Conservation (phyloP, 2,888 invertebrate species). For the Serripes groenlandicus region DNA sequence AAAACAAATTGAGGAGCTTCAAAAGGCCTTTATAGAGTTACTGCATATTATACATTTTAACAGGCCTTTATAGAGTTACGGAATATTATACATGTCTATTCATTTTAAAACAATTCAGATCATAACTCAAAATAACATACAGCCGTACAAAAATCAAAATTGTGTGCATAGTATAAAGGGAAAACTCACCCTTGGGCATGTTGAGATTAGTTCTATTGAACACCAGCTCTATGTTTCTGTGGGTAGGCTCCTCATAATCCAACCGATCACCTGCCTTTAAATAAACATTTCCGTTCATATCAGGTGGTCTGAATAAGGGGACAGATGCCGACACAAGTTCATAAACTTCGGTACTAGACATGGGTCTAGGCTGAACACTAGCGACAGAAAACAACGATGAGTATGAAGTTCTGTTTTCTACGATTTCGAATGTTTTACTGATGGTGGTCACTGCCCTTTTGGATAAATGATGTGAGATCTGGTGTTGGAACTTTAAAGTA, state of each 20-base stretch:
- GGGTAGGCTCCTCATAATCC: constrained; percentile 92
- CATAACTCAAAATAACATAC: too few relatives aligned
- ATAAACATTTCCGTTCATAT: constrained; percentile 71
- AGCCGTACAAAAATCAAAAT: too few relatives aligned
- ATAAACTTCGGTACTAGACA: constrained; percentile 62
- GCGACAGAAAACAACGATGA: constrained; percentile 65
- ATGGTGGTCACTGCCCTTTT: constrained; percentile 66
- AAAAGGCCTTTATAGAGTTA: too few relatives aligned
- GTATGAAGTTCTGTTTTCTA: constrained; percentile 68
- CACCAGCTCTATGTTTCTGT: constrained; percentile 72
- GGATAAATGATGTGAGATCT: constrained; percentile 57
- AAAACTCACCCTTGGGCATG: constrained; percentile 69
- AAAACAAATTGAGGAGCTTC: too few relatives aligned
- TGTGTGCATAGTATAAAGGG: too few relatives aligned
- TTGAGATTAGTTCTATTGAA: constrained; percentile 72
- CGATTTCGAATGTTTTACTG: constrained; percentile 63
- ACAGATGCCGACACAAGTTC: constrained; percentile 59
- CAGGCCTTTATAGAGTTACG: too few relatives aligned
- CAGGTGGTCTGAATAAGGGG: constrained; percentile 62
- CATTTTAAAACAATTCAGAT: too few relatives aligned
- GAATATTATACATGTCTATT: too few relatives aligned
- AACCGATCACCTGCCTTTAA: constrained; percentile 65
- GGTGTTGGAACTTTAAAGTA: constrained; percentile 55
- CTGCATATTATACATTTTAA: too few relatives aligned
- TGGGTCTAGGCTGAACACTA: constrained; percentile 51